phyloP scores from a whole-genome alignment of 1,140 invertebrate species.

The Apis florea region DNA sequence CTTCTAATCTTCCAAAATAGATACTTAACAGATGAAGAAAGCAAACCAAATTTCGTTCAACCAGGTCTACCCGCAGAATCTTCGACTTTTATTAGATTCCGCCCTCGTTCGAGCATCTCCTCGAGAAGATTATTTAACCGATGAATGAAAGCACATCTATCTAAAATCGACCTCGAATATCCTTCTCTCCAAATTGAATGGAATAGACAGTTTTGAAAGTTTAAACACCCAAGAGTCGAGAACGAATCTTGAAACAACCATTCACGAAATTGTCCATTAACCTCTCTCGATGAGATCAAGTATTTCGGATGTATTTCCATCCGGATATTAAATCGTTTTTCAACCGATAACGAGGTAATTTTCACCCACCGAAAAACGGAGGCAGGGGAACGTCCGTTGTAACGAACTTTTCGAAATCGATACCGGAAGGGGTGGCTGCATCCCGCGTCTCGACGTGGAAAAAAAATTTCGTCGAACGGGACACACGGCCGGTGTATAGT shows the following conservation, averaged over 20 bases:
- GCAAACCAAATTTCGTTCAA: no score
- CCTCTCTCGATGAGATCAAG: neutral
- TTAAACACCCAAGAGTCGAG: no score
- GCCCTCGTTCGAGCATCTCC: neutral
- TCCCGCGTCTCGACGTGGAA: no score
- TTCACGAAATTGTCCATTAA: constrained; percentile 2
- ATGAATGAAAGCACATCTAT: no score
- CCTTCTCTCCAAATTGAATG: neutral
- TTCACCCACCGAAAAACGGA: no score
- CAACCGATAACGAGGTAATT: constrained; percentile 6
- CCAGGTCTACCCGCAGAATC: neutral
- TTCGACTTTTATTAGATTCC: neutral
- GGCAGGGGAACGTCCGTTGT: no score
- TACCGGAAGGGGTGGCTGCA: constrained; percentile 2
- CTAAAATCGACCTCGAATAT: no score
- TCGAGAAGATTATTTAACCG: neutral
- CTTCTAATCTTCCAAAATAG: no score
- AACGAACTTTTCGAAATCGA: constrained; percentile 1
- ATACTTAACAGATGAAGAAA: no score
- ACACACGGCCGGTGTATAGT: constrained; percentile 10
- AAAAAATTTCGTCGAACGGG: constrained; percentile 11
- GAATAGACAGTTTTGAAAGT: neutral
- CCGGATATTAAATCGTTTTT: neutral
- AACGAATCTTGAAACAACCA: neutral
- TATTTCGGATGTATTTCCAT: neutral